Percentiles rank a stretch among this genome's conserved stretches.
phyloP scores from a whole-genome alignment of 1,140 invertebrate genomes.

The Drosophila jambulina region DNA sequence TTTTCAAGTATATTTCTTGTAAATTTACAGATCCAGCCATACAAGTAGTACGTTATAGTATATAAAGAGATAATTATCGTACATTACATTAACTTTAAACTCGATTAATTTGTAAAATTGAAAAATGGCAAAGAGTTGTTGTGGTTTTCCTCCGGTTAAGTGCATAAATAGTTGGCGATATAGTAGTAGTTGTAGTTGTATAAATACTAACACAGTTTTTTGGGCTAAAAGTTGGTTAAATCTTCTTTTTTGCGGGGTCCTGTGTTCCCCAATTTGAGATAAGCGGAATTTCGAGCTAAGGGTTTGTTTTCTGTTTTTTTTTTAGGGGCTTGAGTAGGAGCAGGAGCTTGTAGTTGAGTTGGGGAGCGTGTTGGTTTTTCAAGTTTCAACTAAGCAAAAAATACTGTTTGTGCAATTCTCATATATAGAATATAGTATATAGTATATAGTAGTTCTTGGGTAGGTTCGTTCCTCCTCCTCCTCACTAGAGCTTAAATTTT shows the following conservation, averaged over 20 bases:
- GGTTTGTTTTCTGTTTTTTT: constrained; percentile 1
- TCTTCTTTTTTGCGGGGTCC: constrained; percentile 11
- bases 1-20: constrained; percentile 46
- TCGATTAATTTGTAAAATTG: constrained; percentile 57
- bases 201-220: constrained; percentile 79
- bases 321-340: constrained; percentile 3
- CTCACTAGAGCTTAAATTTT: constrained; percentile 67
- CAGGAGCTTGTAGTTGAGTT: constrained; percentile 9
- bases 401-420: constrained; percentile 83
- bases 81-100: constrained; percentile 58
- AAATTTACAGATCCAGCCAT: constrained; percentile 78
- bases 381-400: constrained; percentile 76
- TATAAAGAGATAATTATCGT: constrained; percentile 40
- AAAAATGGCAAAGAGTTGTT: constrained; percentile 68
- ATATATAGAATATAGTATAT: constrained; percentile 39
- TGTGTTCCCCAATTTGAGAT: constrained; percentile 42
- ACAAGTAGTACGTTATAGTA: constrained; percentile 45
- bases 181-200: constrained; percentile 36
- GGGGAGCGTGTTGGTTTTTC: constrained; percentile 19
- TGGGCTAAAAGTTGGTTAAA: constrained; percentile 34
- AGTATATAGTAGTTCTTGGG: constrained; percentile 38
- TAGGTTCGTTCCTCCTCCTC: constrained; percentile 27
- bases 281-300: constrained; percentile 51
- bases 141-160: constrained; percentile 33
- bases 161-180: constrained; percentile 50